Evolutionary conservation across 2,888 invertebrate species (phyloP).

Genomic region (Spisula subtruncata): DNA sequence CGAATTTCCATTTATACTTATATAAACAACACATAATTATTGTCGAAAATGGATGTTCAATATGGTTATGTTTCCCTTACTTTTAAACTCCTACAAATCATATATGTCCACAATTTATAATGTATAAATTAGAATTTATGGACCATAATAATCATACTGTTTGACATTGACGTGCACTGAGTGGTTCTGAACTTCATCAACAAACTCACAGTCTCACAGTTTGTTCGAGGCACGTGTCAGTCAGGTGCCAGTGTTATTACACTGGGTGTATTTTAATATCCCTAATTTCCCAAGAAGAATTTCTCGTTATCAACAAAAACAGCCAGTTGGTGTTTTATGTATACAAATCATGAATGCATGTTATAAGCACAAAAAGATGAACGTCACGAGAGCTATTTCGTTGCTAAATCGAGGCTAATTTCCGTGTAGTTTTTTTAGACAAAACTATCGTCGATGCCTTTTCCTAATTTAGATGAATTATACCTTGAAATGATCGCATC

Average conservation of each 20-base stretch:
- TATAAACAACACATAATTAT: too few species aligned
- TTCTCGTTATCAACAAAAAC: neutral
- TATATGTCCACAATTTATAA: too few species aligned
- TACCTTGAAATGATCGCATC: constrained; percentile 37
- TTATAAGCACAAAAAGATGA: constrained; percentile 18
- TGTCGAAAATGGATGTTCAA: too few species aligned
- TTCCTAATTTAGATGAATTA: constrained; percentile 42
- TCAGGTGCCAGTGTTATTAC: neutral
- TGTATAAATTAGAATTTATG: too few species aligned
- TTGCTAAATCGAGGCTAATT: constrained; percentile 17
- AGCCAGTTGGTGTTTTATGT: neutral
- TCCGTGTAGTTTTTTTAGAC: neutral
- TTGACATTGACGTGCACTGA: too few species aligned
- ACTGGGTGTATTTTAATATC: neutral
- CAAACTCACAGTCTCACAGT: neutral
- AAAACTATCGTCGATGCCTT: constrained; percentile 1
- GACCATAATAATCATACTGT: too few species aligned
- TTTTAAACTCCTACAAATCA: too few species aligned
- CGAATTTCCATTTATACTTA: too few species aligned
- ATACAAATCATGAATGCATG: constrained; percentile 11
- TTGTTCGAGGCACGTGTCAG: neutral
- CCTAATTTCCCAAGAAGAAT: neutral
- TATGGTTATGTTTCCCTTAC: too few species aligned
- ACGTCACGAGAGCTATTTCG: constrained; percentile 1
- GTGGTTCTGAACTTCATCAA: too few species aligned